Conservation (phyloP, 2,113 vertebrate genomes). For the Recurvirostra avosetta region DNA sequence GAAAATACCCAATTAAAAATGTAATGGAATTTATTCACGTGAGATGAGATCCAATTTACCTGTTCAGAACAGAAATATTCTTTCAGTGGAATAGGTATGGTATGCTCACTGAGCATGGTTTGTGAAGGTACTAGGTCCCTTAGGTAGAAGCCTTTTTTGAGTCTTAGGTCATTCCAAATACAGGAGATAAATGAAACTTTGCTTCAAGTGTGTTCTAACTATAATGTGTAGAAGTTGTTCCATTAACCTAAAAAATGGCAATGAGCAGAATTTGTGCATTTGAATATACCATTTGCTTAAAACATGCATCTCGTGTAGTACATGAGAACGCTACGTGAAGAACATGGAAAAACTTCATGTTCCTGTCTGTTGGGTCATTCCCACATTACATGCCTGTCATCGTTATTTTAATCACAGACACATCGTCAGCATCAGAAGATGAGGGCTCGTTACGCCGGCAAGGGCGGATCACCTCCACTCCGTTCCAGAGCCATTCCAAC, state of each 20-base stretch:
- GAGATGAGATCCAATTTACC: background rate
- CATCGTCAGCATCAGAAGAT: slow-evolving; percentile 97
- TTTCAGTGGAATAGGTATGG: background rate
- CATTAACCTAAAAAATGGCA: rapidly evolving
- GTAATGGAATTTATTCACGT: background rate
- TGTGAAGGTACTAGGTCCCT: background rate
- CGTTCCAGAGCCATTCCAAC: slow-evolving; percentile 82
- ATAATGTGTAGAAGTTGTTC: background rate
- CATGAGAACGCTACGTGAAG: background rate
- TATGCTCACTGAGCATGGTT: background rate
- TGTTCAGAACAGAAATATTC: background rate
- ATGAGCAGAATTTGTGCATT: background rate
- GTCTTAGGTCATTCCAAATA: background rate
- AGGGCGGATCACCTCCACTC: slow-evolving; percentile 86
- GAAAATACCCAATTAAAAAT: background rate
- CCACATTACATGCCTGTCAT: slow-evolving; percentile 64
- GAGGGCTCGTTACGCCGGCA: slow-evolving; percentile 92
- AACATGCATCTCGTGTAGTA: background rate
- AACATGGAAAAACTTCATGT: background rate
- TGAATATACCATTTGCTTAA: background rate
- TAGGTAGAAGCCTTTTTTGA: background rate
- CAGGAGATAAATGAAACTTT: background rate
- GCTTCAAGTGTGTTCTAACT: background rate
- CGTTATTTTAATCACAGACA: slow-evolving; percentile 89
- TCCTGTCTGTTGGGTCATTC: slow-evolving; percentile 1